Conservation (phyloP, 1,140 invertebrate genomes). For the Saxidomus purpurata region DNA sequence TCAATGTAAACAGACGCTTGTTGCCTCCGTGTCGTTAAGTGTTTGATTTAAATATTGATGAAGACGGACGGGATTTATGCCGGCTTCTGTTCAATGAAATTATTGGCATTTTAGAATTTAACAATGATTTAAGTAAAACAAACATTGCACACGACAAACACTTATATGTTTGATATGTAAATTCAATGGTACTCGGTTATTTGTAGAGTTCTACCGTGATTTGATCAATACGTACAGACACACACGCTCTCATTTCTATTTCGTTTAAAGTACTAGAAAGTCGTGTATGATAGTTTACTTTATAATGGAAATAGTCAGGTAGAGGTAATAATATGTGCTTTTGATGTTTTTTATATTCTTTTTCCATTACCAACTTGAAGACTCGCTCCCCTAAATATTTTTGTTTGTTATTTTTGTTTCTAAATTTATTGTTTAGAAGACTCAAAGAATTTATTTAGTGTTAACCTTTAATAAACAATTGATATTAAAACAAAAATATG, state of each 20-base stretch:
- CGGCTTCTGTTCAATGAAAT: not conserved
- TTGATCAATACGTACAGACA: not conserved
- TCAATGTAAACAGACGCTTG: not conserved
- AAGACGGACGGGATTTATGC: not conserved
- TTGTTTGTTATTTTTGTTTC: too few species aligned
- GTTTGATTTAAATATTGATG: slow-evolving; percentile 21
- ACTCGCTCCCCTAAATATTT: too few species aligned
- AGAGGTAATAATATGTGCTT: too few species aligned
- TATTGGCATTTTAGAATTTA: not conserved
- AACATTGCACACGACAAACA: not conserved
- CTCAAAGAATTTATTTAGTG: too few species aligned
- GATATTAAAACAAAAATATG: too few species aligned
- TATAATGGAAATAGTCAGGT: too few species aligned
- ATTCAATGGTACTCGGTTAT: not conserved
- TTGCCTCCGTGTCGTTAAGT: not conserved
- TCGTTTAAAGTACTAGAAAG: not conserved
- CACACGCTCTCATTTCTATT: not conserved
- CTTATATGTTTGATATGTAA: not conserved
- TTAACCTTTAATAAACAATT: too few species aligned
- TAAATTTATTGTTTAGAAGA: too few species aligned
- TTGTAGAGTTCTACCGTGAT: not conserved
- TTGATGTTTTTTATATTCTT: too few species aligned
- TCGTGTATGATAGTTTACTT: too few species aligned
- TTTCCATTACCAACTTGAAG: too few species aligned
- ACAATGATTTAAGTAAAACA: not conserved